These are phyloP conservation scores for Anastatus disparis DNA, from an alignment of 1,140 invertebrate species.

Conservation along the genomic window DNA sequence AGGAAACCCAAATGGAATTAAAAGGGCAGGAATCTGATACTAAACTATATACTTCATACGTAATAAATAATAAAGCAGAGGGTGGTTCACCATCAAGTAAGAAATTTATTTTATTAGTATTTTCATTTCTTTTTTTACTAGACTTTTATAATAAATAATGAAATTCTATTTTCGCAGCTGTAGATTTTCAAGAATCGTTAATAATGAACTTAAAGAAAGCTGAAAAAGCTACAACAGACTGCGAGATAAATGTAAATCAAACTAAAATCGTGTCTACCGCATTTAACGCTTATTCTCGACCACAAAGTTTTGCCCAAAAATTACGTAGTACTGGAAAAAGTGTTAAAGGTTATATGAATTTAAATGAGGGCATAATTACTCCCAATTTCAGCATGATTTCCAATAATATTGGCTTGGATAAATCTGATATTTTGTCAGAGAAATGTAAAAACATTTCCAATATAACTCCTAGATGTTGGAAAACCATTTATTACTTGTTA, in stretches of 20 bases:
- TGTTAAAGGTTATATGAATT: constrained; percentile 80
- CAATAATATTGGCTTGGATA: constrained; percentile 70
- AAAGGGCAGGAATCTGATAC: constrained; percentile 74
- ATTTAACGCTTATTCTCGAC: constrained; percentile 76
- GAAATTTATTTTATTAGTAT: constrained; percentile 35
- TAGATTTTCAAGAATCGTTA: constrained; percentile 73
- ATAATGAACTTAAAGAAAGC: constrained; percentile 56
- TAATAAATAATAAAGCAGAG: constrained; percentile 57
- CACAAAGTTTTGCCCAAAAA: constrained; percentile 88
- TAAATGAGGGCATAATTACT: constrained; percentile 77
- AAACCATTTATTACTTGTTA: constrained; percentile 91
- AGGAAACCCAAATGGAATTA: constrained; percentile 91
- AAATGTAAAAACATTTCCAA: constrained; percentile 63
- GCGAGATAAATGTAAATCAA: constrained; percentile 58
- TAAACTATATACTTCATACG: constrained; percentile 65
- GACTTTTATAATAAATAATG: neutral
- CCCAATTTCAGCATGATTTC: constrained; percentile 75
- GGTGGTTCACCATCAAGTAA: constrained; percentile 72
- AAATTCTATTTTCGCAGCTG: constrained; percentile 64
- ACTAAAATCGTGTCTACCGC: constrained; percentile 69
- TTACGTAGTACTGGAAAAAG: constrained; percentile 84
- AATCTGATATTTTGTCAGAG: constrained; percentile 66
- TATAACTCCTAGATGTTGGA: constrained; percentile 87
- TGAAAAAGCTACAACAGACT: constrained; percentile 65
- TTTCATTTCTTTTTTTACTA: no score